Conservation (phyloP, 1,140 invertebrate genomes). For the Brachionus angularis region DNA sequence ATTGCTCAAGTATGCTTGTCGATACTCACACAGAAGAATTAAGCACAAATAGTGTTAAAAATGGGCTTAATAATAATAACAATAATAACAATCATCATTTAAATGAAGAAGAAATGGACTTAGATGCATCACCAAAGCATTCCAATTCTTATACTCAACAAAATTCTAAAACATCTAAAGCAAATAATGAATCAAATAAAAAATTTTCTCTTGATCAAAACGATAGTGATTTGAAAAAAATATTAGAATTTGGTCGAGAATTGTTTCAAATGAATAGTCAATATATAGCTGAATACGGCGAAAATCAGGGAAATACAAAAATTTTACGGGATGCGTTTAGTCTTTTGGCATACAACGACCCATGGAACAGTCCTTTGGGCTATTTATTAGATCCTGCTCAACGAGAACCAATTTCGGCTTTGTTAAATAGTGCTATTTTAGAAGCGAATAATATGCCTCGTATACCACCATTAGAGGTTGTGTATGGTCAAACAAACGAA, state of each 20-base stretch:
- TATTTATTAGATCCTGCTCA: slow-evolving; percentile 87
- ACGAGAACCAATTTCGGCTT: slow-evolving; percentile 85
- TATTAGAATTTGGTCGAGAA: slow-evolving; percentile 87
- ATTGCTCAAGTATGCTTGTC: slow-evolving; percentile 47
- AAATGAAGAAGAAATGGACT: slow-evolving; percentile 49
- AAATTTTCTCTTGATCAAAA: slow-evolving; percentile 70
- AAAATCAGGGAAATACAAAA: slow-evolving; percentile 80
- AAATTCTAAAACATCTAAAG: slow-evolving; percentile 45
- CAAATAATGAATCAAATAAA: slow-evolving; percentile 48
- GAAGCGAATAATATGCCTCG: slow-evolving; percentile 81
- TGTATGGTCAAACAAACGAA: slow-evolving; percentile 79
- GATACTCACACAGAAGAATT: slow-evolving; percentile 48
- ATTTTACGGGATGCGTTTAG: slow-evolving; percentile 95
- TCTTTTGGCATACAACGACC: slow-evolving; percentile 92
- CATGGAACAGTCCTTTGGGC: slow-evolving; percentile 89
- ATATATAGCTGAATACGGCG: slow-evolving; percentile 73
- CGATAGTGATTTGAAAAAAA: slow-evolving; percentile 68
- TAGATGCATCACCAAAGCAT: slow-evolving; percentile 34
- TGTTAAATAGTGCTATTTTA: slow-evolving; percentile 93
- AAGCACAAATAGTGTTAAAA: slow-evolving; percentile 48
- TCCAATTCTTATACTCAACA: slow-evolving; percentile 37
- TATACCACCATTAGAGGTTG: slow-evolving; percentile 82
- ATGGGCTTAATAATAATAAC: slow-evolving; percentile 50
- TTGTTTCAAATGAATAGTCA: slow-evolving; percentile 82
- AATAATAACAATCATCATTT: no score